phyloP scores from a whole-genome alignment of 2,888 invertebrate genomes.

The Tuberolachnus salignus region DNA sequence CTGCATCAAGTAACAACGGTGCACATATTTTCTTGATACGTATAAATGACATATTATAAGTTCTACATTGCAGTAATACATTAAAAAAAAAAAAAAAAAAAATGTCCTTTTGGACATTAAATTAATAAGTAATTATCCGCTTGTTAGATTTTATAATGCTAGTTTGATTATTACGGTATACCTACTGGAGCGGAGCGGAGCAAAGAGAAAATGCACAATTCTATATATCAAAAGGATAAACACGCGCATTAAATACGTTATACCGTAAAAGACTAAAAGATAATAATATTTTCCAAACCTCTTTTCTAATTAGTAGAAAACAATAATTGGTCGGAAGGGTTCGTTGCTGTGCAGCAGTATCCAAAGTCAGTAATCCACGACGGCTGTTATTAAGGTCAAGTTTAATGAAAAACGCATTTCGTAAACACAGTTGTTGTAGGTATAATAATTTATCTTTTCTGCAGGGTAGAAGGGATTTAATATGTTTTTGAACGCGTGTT shows the following conservation, averaged over 20 bases:
- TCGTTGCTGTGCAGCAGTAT: conserved; percentile 16
- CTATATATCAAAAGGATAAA: background rate
- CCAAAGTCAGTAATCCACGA: conserved; percentile 46
- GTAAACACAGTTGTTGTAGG: conserved; percentile 55
- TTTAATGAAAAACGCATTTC: conserved; percentile 56
- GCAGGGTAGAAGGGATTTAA: conserved; percentile 51
- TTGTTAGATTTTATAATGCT: background rate
- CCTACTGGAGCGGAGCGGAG: no score
- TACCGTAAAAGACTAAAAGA: conserved; percentile 5
- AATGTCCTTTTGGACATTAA: background rate
- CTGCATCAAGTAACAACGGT: no score
- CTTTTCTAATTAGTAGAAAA: conserved; percentile 42
- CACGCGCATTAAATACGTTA: no score
- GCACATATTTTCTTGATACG: no score
- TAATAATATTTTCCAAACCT: background rate
- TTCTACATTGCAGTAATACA: no score
- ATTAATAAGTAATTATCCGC: background rate
- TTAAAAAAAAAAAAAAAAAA: no score
- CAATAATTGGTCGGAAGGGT: conserved; percentile 42
- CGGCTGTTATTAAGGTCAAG: conserved; percentile 54
- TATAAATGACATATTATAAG: no score
- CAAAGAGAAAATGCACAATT: background rate
- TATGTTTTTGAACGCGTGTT: conserved; percentile 54
- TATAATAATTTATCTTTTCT: conserved; percentile 54
- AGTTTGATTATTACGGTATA: conserved; percentile 6